Conservation (phyloP, 2,113 vertebrate species). For the Cacatua alba region DNA sequence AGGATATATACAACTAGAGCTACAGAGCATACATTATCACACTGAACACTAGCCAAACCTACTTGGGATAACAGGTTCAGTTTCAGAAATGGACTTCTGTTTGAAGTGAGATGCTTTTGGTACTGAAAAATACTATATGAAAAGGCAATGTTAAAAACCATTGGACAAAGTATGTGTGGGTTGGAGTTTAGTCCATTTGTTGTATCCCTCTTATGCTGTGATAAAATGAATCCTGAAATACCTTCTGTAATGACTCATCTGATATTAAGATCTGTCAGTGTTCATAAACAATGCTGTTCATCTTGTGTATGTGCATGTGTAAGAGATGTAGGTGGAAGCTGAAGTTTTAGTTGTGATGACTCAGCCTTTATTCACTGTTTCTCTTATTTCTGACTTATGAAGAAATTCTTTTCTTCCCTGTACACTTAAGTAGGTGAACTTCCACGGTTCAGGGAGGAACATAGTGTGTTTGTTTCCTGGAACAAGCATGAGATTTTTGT, state of each 20-base stretch:
- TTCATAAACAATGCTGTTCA: conserved; percentile 59
- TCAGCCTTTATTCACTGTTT: conserved; percentile 54
- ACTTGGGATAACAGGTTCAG: background rate
- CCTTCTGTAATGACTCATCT: conserved; percentile 54
- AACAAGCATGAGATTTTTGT: background rate
- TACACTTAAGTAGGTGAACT: background rate
- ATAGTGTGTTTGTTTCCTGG: background rate
- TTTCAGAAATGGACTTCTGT: background rate
- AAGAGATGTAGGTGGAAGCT: conserved; percentile 57
- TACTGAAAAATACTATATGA: background rate
- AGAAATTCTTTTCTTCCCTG: conserved; percentile 2
- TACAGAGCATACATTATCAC: background rate
- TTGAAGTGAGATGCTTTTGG: background rate
- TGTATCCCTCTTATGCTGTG: background rate
- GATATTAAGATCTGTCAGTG: conserved; percentile 39
- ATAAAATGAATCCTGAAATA: conserved; percentile 44
- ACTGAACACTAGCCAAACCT: background rate
- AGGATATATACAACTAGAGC: background rate
- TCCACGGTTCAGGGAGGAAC: background rate
- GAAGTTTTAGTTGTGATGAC: conserved; percentile 48
- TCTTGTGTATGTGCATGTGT: conserved; percentile 42
- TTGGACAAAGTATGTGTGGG: background rate
- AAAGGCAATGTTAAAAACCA: background rate
- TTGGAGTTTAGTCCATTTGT: background rate
- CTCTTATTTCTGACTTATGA: background rate